These are phyloP conservation scores for Girardinichthys multiradiatus DNA, from an alignment of 2,113 vertebrate species.

Conservation along the genomic window DNA sequence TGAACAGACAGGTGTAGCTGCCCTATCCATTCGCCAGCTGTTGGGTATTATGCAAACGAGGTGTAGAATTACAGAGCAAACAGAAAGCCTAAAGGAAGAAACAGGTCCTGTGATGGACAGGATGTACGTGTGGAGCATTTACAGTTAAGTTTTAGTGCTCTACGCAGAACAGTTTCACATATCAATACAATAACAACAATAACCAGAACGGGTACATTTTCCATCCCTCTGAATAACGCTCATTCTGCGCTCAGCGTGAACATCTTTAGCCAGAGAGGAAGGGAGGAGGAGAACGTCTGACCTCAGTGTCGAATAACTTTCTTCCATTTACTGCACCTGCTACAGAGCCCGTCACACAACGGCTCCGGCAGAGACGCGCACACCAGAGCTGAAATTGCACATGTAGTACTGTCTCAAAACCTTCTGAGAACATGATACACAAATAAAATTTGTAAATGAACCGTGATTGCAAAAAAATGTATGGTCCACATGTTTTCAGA, in stretches of 20 bases:
- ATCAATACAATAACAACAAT: slow-evolving; percentile 1
- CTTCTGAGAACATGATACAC: neutral
- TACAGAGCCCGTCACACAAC: neutral
- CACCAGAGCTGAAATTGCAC: neutral
- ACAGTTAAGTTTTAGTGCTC: slow-evolving; percentile 19
- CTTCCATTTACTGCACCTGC: slow-evolving; percentile 36
- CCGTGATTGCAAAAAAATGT: neutral
- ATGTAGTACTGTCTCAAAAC: too few relatives aligned
- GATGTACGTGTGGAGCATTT: slow-evolving; percentile 20
- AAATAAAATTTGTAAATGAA: neutral
- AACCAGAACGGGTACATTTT: slow-evolving; percentile 15
- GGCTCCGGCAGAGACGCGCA: neutral
- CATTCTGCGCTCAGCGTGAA: neutral
- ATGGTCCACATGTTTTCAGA: neutral
- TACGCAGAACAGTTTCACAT: neutral
- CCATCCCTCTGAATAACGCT: neutral
- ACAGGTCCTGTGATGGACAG: slow-evolving; percentile 31
- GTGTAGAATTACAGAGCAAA: slow-evolving; percentile 77
- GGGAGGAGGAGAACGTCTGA: slow-evolving; percentile 35
- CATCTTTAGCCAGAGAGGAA: slow-evolving; percentile 7
- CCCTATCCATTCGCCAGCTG: slow-evolving; percentile 74
- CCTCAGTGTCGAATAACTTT: slow-evolving; percentile 45
- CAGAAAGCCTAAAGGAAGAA: slow-evolving; percentile 55
- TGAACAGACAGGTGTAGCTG: slow-evolving; percentile 69
- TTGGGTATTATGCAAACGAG: slow-evolving; percentile 73